Conservation (phyloP, 92 coral and sea anemone genomes). For the Bergia sp. region DNA sequence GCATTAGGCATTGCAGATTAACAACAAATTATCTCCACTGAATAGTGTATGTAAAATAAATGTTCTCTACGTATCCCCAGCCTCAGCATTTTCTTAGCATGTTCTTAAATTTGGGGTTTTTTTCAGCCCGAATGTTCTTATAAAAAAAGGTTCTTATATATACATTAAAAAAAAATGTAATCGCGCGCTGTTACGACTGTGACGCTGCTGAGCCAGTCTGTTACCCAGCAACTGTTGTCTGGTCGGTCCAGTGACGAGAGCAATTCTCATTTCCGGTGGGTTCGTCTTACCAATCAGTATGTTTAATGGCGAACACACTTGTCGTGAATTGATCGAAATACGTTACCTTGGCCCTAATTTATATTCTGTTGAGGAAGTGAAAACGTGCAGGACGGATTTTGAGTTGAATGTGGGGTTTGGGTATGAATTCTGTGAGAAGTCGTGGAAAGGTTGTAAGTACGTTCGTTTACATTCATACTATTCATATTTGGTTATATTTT, state of each 20-base stretch:
- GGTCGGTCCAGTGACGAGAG: not conserved
- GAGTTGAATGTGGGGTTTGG: not conserved
- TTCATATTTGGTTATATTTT: too few species aligned
- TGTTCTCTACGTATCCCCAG: too few species aligned
- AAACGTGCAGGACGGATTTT: not conserved
- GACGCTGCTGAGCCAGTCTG: not conserved
- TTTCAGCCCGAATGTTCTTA: too few species aligned
- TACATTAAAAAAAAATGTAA: too few species aligned
- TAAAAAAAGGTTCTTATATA: too few species aligned
- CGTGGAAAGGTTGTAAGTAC: not conserved
- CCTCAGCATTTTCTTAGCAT: too few species aligned
- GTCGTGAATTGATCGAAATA: not conserved
- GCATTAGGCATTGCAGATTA: too few species aligned
- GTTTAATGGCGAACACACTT: not conserved
- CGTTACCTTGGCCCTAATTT: not conserved
- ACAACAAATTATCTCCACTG: too few species aligned
- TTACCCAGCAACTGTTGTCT: not conserved
- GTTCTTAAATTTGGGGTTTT: too few species aligned
- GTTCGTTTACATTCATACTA: not conserved
- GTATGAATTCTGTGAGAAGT: not conserved
- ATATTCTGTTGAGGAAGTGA: not conserved
- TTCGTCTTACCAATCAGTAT: not conserved
- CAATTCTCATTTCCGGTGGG: not conserved
- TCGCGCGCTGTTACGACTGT: too few species aligned
- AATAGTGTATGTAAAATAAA: too few species aligned